Percentiles rank a stretch among this genome's conserved stretches.
Conservation (phyloP, 2,888 invertebrate species). For the Eledona agricola region DNA sequence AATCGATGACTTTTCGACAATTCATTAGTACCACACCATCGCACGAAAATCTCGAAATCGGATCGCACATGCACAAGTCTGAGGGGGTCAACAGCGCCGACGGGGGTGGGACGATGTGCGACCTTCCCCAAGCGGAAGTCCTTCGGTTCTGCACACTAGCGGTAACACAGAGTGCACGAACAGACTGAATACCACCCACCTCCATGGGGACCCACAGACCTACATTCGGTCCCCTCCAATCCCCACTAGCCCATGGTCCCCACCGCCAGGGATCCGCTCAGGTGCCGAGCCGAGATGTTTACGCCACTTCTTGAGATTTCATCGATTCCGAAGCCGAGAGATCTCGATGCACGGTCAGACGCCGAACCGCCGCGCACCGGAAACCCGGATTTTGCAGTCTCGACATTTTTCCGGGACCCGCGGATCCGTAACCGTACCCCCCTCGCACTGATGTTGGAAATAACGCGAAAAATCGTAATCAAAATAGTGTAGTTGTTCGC, state of each 20-base stretch:
- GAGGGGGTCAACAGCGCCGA: constrained; percentile 6
- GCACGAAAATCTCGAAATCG: no score
- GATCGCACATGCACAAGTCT: constrained; percentile 3
- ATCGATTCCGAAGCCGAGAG: constrained; percentile 14
- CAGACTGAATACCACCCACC: constrained; percentile 61
- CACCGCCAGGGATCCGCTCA: constrained; percentile 45
- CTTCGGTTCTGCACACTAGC: constrained; percentile 54
- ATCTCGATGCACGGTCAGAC: constrained; percentile 17
- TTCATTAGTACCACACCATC: constrained; percentile 9
- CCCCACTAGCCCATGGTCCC: constrained; percentile 48
- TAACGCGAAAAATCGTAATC: no score
- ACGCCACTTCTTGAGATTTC: constrained; percentile 42
- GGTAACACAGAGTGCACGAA: constrained; percentile 56
- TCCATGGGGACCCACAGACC: constrained; percentile 59
- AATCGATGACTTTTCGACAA: constrained; percentile 15
- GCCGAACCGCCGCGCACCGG: constrained; percentile 12
- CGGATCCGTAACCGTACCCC: no score
- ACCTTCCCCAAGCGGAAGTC: constrained; percentile 56
- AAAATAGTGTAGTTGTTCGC: no score
- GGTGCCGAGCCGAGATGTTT: constrained; percentile 38
- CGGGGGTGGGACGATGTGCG: constrained; percentile 42
- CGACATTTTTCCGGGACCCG: no score
- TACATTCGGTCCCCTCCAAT: constrained; percentile 56
- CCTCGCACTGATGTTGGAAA: no score
- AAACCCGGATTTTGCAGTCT: no score